phyloP scores from a whole-genome alignment of 1,140 invertebrate genomes.

The Macrobrachium nipponense region DNA sequence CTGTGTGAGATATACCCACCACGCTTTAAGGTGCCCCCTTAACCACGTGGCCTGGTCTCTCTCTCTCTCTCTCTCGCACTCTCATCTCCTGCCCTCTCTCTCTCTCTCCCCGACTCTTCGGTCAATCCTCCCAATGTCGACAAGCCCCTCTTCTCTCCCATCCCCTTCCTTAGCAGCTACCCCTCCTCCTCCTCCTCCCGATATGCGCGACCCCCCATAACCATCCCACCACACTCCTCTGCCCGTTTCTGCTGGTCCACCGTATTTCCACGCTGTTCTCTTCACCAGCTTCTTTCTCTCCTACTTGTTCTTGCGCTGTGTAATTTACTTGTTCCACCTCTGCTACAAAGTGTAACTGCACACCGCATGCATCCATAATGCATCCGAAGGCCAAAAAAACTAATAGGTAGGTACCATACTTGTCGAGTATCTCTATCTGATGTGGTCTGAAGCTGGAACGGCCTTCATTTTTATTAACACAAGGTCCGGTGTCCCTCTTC shows the following conservation, averaged over 20 bases:
- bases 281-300: background rate
- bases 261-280: no score
- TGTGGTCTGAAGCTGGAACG: no score
- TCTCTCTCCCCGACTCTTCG: background rate
- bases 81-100: background rate
- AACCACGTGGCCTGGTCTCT: no score
- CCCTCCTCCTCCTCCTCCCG: conserved; percentile 5
- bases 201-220: background rate
- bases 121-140: background rate
- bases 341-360: no score
- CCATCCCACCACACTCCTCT: background rate
- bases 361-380: no score
- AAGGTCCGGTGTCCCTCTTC: no score
- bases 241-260: background rate
- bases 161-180: background rate
- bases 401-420: no score
- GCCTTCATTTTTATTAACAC: no score
- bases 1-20: no score
- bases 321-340: background rate
- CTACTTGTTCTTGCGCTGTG: background rate
- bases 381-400: no score
- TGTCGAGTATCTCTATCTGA: no score
- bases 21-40: no score
- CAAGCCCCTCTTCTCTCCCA: background rate
- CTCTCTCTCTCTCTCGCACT: background rate